Evolutionary conservation across 2,113 vertebrate species (phyloP).

Genomic region (Lophius piscatorius): DNA sequence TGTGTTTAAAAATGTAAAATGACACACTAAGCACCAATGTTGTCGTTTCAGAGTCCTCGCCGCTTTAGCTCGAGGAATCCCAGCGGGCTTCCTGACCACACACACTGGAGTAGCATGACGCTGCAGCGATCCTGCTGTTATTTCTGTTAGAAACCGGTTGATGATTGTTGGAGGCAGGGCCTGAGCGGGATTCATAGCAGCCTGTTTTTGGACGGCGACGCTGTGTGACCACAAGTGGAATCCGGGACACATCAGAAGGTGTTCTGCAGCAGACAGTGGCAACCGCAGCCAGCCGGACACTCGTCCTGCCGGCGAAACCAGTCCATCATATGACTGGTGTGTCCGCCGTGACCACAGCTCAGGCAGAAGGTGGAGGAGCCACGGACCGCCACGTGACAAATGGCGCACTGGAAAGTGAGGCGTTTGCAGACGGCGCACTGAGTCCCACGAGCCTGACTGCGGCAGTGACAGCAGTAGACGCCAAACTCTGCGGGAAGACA

Average conservation of each 20-base stretch:
- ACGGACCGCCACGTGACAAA: constrained; percentile 95
- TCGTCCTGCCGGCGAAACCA: constrained; percentile 96
- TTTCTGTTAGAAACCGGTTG: too few relatives aligned
- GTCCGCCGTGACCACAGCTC: constrained; percentile 93
- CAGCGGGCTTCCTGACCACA: too few relatives aligned
- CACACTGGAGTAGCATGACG: too few relatives aligned
- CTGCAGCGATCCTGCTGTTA: too few relatives aligned
- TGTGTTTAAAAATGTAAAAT: too few relatives aligned
- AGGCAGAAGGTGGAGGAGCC: constrained; percentile 98
- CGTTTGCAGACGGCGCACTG: constrained; percentile 95
- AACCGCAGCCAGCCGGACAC: constrained; percentile 95
- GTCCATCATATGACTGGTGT: constrained; percentile 98
- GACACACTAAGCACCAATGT: too few relatives aligned
- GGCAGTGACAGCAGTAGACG: constrained; percentile 95
- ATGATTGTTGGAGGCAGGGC: too few relatives aligned
- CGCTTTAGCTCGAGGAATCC: too few relatives aligned
- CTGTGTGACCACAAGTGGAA: too few relatives aligned
- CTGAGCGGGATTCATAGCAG: too few relatives aligned
- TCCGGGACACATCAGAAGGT: constrained; percentile 94
- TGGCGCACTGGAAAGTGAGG: constrained; percentile 95
- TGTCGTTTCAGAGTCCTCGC: too few relatives aligned
- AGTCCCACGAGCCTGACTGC: constrained; percentile 90
- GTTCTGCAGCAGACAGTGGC: constrained; percentile 94
- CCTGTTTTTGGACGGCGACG: too few relatives aligned
- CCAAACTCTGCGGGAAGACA: constrained; percentile 86